These are phyloP conservation scores for Saguinus imperator DNA, from an alignment of 2,113 vertebrate genomes.

Conservation along the genomic window DNA sequence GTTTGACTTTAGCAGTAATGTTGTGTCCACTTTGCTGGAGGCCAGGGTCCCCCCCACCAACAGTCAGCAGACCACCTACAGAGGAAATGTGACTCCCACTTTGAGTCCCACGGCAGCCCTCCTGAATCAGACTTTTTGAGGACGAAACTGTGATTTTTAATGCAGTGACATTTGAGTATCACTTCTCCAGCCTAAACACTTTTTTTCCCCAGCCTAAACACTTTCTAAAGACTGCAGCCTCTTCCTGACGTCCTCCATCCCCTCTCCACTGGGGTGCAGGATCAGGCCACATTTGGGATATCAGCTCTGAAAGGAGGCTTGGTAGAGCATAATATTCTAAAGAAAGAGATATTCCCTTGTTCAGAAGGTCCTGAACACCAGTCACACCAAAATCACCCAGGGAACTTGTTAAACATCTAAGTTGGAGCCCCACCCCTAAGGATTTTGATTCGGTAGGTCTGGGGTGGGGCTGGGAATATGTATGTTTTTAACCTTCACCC, in stretches of 20 bases:
- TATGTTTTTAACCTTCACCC: not conserved
- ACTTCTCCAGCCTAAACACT: not conserved
- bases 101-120: not conserved
- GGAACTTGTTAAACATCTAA: not conserved
- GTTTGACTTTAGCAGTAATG: not conserved
- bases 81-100: not conserved
- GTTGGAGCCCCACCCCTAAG: not conserved
- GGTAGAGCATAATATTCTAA: not conserved
- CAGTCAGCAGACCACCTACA: not conserved
- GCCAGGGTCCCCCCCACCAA: too few species aligned
- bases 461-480: constrained; percentile 15
- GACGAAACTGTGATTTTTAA: not conserved
- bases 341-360: not conserved
- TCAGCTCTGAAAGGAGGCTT: not conserved
- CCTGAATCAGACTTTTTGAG: not conserved
- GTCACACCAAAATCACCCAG: not conserved
- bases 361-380: not conserved
- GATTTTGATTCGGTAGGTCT: constrained; percentile 25
- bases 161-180: not conserved
- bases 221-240: not conserved
- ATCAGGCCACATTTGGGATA: not conserved
- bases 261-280: not conserved
- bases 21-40: not conserved
- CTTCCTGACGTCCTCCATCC: not conserved
- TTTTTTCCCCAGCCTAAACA: not conserved